Percentiles rank a stretch among this genome's conserved stretches.
These are phyloP conservation scores for Morpho deidamia DNA, from an alignment of 2,888 invertebrate genomes.

Conservation along the genomic window DNA sequence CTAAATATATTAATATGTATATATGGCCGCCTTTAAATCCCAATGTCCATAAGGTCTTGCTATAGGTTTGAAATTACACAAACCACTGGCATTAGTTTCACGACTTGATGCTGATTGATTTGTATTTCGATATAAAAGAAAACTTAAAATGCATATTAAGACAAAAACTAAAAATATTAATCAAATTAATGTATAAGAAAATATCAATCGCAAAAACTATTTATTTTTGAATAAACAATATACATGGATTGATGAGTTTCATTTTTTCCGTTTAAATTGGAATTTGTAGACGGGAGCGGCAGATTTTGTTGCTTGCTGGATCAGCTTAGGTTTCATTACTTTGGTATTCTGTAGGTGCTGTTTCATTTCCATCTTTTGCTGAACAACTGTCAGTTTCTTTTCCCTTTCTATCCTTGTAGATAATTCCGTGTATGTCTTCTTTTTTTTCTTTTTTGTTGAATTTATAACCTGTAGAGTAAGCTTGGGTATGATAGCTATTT, in stretches of 20 bases:
- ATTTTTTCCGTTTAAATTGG: conserved; percentile 89
- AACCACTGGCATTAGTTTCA: too few species aligned
- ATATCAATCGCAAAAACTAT: conserved; percentile 20
- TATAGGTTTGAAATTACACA: too few species aligned
- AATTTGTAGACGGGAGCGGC: conserved; percentile 88
- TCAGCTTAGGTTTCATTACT: conserved; percentile 80
- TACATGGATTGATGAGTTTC: conserved; percentile 33
- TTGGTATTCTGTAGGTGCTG: conserved; percentile 82
- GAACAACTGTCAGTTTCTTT: conserved; percentile 84
- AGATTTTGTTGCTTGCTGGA: conserved; percentile 81
- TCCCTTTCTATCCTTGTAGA: conserved; percentile 87
- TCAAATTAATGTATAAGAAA: too few species aligned
- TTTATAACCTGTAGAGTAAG: conserved; percentile 50
- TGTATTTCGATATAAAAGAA: too few species aligned
- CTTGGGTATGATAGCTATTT: too few species aligned
- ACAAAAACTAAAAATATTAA: too few species aligned
- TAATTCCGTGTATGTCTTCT: conserved; percentile 85
- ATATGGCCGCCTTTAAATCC: too few species aligned
- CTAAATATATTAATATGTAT: too few species aligned
- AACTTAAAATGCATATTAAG: too few species aligned
- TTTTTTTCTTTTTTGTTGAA: conserved; percentile 77
- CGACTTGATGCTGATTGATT: too few species aligned
- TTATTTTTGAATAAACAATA: conserved; percentile 31
- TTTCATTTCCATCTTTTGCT: conserved; percentile 88
- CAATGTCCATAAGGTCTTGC: too few species aligned